phyloP scores from a whole-genome alignment of 2,797 vertebrate species.

The Picus viridis region DNA sequence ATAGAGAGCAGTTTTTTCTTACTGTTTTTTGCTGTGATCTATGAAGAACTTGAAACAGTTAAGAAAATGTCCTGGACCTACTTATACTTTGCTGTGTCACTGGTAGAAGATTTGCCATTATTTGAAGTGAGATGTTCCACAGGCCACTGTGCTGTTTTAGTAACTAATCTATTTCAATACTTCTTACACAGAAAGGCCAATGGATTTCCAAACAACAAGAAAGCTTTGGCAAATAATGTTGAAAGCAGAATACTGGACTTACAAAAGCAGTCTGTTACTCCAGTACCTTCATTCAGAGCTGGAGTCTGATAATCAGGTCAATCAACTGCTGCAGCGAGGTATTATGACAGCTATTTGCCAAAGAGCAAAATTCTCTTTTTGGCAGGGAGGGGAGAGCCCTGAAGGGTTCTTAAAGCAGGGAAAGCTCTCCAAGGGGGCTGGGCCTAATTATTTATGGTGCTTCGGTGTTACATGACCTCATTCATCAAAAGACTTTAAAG shows the following conservation, averaged over 20 bases:
- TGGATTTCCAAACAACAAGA: constrained; percentile 53
- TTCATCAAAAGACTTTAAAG: background rate
- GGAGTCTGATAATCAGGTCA: constrained; percentile 30
- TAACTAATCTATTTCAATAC: constrained; percentile 42
- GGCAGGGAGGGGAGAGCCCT: background rate
- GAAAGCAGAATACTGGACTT: constrained; percentile 17
- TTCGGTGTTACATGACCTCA: background rate
- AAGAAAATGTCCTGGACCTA: constrained; percentile 24
- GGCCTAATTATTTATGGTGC: background rate
- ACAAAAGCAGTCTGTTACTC: constrained; percentile 13
- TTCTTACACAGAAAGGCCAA: constrained; percentile 17
- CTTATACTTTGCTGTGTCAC: background rate
- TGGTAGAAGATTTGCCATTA: constrained; percentile 37
- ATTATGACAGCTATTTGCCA: background rate
- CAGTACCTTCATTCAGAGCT: constrained; percentile 10
- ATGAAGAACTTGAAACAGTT: background rate
- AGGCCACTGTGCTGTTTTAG: constrained; percentile 17
- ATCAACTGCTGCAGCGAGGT: background rate
- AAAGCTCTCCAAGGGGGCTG: background rate
- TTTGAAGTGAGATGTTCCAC: constrained; percentile 49
- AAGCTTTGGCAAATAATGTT: constrained; percentile 33
- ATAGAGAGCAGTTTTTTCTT: background rate
- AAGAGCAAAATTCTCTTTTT: background rate
- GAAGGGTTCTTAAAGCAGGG: background rate
- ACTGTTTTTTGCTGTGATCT: background rate